Conservation (phyloP, 2,113 vertebrate species). For the Indri indri region DNA sequence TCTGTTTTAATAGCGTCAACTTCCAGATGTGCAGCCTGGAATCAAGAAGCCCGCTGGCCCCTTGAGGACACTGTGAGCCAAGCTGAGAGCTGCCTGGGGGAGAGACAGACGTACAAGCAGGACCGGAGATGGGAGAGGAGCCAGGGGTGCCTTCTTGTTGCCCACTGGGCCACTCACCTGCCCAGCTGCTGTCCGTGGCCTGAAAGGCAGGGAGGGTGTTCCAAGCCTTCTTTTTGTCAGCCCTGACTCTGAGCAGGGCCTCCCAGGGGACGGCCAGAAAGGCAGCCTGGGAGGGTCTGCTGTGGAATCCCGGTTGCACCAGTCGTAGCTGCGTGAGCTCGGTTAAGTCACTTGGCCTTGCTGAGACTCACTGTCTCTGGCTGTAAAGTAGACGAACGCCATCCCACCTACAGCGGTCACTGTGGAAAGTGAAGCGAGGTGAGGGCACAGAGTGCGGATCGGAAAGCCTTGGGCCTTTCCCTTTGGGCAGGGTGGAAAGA, state of each 20-base stretch:
- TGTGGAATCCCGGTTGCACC: not conserved
- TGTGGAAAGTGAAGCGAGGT: not conserved
- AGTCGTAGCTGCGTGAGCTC: not conserved
- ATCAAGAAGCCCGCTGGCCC: conserved; percentile 79
- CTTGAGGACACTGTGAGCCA: conserved; percentile 62
- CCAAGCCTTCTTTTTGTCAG: not conserved
- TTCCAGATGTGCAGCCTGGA: conserved; percentile 83
- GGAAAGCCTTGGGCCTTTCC: not conserved
- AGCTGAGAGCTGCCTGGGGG: conserved; percentile 48
- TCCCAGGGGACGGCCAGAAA: not conserved
- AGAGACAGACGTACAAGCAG: not conserved
- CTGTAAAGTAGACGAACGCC: not conserved
- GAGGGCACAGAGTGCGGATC: not conserved
- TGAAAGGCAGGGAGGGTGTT: accelerated
- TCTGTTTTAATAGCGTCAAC: conserved; percentile 81
- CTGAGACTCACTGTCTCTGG: not conserved
- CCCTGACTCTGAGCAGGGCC: not conserved
- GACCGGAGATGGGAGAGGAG: not conserved
- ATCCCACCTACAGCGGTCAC: not conserved
- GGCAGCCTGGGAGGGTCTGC: not conserved
- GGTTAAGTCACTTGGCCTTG: not conserved
- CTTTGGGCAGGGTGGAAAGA: not conserved
- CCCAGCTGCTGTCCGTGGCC: not conserved
- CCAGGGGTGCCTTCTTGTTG: not conserved
- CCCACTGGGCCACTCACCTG: conserved; percentile 9